Evolutionary conservation across 2,888 invertebrate species (phyloP), one percentile per base, ranked within the genome.

Genomic region (Gonocerus acuteangulatus): DNA sequence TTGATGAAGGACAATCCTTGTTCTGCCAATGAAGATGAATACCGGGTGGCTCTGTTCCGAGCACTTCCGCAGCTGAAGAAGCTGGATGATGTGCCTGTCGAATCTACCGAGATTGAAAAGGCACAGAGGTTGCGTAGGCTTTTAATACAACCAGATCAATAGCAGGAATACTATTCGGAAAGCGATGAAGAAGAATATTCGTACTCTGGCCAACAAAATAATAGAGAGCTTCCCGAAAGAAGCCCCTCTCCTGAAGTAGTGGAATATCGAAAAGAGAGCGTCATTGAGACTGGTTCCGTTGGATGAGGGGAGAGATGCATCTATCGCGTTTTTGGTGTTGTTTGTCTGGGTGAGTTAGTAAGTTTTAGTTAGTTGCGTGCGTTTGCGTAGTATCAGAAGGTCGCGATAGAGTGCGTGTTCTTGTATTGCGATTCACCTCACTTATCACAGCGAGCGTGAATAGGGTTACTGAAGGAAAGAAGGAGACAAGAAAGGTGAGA

Each of bases 1-100:
- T 94, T 94, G 92, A 81, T 95, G 13, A 90, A 89, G 62, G 95
- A 95, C 77, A 95, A 95, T 80, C 95, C 95, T 2, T 95, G 94
- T 77, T 44, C 34, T 58, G 87, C 92, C 44, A 82, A 82, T 61
- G 81, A 82, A 61, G 82, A 83, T 34, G 81, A 82, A 80, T 78
- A 70, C 77, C 83, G 95, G 64, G 76, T 85, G 74, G 85, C 92
- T 16, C 92, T 95, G 36, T 78, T 95, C 18, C 82, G 86, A 71
- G 85, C 89, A 63, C 77, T 95, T 69, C 95, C 95, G 23, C 84
- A 89, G 71, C 77, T 95, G 62, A 88, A 92, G 75, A 94, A 92
- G 73, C 76, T 95, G 63, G 95, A 95, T 76, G 93, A 95, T 72
- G 79, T 86, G 67, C 79, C 82, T 64, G 87, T 95, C 23, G 82